Evolutionary conservation across 1,140 invertebrate genomes (phyloP).

Genomic region (Drosophila gunungcola): DNA sequence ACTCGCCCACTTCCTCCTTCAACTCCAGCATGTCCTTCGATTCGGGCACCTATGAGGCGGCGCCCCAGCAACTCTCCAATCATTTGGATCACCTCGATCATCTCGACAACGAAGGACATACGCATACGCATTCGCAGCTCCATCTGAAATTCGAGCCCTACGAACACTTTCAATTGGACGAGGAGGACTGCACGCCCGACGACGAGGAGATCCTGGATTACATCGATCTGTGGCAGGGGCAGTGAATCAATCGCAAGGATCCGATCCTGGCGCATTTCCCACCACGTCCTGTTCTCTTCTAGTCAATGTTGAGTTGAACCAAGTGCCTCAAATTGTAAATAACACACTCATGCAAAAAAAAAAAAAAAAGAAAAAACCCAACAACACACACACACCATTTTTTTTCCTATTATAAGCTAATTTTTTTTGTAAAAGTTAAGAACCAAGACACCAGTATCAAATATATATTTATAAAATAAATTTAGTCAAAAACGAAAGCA

Average conservation of each 20-base stretch:
- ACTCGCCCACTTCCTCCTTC: constrained; percentile 92
- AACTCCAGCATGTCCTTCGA: constrained; percentile 90
- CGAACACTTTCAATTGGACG: constrained; percentile 89
- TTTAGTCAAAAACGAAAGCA: background rate
- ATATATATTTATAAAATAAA: constrained; percentile 19
- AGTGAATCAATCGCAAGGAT: constrained; percentile 78
- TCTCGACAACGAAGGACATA: constrained; percentile 12
- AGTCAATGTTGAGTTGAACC: constrained; percentile 70
- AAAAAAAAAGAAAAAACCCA: background rate
- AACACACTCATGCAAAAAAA: constrained; percentile 18
- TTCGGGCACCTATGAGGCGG: constrained; percentile 83
- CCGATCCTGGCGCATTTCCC: background rate
- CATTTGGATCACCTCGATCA: constrained; percentile 17
- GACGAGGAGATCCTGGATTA: constrained; percentile 96
- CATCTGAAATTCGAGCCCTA: constrained; percentile 87
- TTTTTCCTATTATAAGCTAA: constrained; percentile 27
- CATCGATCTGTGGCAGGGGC: constrained; percentile 94
- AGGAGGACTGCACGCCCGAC: constrained; percentile 90
- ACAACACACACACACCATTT: constrained; percentile 17
- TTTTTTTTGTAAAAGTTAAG: constrained; percentile 43
- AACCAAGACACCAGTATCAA: constrained; percentile 53
- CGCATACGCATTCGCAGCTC: constrained; percentile 43
- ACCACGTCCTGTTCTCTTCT: constrained; percentile 58
- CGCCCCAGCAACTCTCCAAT: constrained; percentile 65
- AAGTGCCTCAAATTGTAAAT: constrained; percentile 78